Conservation (phyloP, 2,888 invertebrate genomes). For the Sabellastarte sp. region DNA sequence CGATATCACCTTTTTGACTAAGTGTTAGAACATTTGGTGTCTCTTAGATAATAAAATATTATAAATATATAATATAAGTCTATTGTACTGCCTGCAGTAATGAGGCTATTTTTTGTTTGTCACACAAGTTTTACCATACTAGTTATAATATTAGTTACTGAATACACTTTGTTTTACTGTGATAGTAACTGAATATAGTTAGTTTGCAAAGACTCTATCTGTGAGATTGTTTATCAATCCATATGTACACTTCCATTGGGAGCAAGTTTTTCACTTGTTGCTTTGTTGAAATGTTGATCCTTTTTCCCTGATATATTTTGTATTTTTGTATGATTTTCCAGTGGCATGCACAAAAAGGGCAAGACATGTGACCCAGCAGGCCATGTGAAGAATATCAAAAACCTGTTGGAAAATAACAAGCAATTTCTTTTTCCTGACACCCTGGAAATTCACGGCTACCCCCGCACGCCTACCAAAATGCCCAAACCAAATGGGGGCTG, state of each 20-base stretch:
- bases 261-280: neutral
- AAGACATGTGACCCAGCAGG: slow-evolving; percentile 65
- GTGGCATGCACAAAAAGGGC: slow-evolving; percentile 86
- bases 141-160: too few relatives aligned
- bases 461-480: slow-evolving; percentile 59
- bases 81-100: too few relatives aligned
- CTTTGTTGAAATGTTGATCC: neutral
- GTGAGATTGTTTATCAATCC: neutral
- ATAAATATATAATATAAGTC: too few relatives aligned
- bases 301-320: neutral
- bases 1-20: too few relatives aligned
- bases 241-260: neutral
- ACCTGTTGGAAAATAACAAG: slow-evolving; percentile 55
- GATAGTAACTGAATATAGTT: too few relatives aligned
- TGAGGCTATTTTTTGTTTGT: too few relatives aligned
- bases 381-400: slow-evolving; percentile 48
- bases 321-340: too few relatives aligned
- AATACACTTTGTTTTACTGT: too few relatives aligned
- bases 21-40: too few relatives aligned
- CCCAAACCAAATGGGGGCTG: slow-evolving; percentile 83
- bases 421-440: slow-evolving; percentile 61
- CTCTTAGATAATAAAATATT: too few relatives aligned
- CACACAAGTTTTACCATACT: too few relatives aligned
- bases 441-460: slow-evolving; percentile 64
- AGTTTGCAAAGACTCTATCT: neutral